A percentile compares a stretch with the other conserved stretches of the same genome.
These are phyloP conservation scores for Anthonomus grandis DNA, from an alignment of 1,140 invertebrate species.

Conservation along the genomic window DNA sequence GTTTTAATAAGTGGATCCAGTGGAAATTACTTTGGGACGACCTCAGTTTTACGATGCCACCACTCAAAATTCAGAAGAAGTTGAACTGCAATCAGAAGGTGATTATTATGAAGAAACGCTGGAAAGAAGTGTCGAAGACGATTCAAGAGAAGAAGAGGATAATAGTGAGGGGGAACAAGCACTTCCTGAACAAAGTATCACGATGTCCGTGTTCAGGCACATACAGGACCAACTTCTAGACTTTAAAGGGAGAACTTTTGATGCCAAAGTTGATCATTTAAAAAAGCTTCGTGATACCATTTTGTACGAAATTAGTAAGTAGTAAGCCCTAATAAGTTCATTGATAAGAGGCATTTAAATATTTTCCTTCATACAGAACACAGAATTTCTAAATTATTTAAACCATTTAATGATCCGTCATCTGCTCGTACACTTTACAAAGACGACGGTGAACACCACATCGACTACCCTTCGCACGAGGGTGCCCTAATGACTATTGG, in stretches of 20 bases:
- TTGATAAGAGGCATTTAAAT: slow-evolving; percentile 7
- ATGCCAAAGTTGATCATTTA: slow-evolving; percentile 57
- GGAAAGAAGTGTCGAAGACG: background rate
- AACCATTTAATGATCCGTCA: slow-evolving; percentile 34
- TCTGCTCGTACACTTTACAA: slow-evolving; percentile 39
- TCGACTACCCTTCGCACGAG: slow-evolving; percentile 76
- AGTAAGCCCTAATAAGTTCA: slow-evolving; percentile 1
- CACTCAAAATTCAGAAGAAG: too few relatives aligned
- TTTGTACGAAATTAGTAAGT: slow-evolving; percentile 57
- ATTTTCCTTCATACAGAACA: slow-evolving; percentile 34
- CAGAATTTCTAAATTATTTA: slow-evolving; percentile 28
- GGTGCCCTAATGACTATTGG: slow-evolving; percentile 75
- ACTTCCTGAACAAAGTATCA: too few relatives aligned
- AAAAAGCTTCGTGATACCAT: slow-evolving; percentile 55
- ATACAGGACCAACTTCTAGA: slow-evolving; percentile 54
- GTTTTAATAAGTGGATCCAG: background rate
- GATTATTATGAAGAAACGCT: background rate
- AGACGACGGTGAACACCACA: slow-evolving; percentile 51
- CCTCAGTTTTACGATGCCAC: background rate
- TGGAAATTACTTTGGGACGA: background rate
- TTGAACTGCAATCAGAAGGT: background rate
- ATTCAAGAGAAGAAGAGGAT: slow-evolving; percentile 8
- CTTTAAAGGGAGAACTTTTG: slow-evolving; percentile 52
- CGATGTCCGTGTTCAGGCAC: slow-evolving; percentile 49
- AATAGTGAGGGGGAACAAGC: slow-evolving; percentile 12